Evolutionary conservation across 2,888 invertebrate species (phyloP).

Genomic region (Dermolepida albohirtum): DNA sequence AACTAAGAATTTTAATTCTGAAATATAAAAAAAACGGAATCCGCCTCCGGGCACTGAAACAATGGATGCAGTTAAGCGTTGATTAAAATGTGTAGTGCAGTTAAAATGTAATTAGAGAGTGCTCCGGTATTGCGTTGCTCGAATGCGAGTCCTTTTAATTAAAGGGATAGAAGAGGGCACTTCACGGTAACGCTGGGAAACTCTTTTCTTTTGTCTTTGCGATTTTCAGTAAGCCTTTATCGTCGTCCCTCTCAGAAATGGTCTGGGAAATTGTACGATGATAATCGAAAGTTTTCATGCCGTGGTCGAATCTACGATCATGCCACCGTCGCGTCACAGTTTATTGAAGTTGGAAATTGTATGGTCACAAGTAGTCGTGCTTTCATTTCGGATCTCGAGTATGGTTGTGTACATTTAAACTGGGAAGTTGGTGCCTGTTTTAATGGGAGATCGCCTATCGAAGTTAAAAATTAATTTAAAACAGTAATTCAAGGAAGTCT

Average conservation of each 20-base stretch:
- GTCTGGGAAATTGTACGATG: too few relatives aligned
- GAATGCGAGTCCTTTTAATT: slow-evolving; percentile 17
- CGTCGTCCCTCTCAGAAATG: too few relatives aligned
- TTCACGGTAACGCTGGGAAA: slow-evolving; percentile 3
- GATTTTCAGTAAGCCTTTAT: slow-evolving; percentile 2
- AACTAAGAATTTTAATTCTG: background rate
- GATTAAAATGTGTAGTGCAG: slow-evolving; percentile 26
- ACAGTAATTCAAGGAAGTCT: background rate
- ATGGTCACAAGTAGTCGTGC: background rate
- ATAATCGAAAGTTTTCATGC: slow-evolving; percentile 17
- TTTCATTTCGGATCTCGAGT: slow-evolving; percentile 1
- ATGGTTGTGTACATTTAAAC: slow-evolving; percentile 4
- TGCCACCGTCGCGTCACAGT: background rate
- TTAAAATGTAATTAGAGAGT: slow-evolving; percentile 18
- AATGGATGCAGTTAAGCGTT: slow-evolving; percentile 23
- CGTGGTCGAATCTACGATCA: background rate
- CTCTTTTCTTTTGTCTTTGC: slow-evolving; percentile 13
- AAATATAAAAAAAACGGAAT: slow-evolving; percentile 1
- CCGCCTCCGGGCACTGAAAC: background rate
- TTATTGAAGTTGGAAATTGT: background rate
- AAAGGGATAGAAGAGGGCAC: slow-evolving; percentile 14
- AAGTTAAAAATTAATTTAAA: slow-evolving; percentile 8
- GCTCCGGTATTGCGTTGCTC: slow-evolving; percentile 10
- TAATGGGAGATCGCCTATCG: slow-evolving; percentile 2
- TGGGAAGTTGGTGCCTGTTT: slow-evolving; percentile 12